These are phyloP conservation scores for Perdita meconis DNA, from an alignment of 2,888 invertebrate genomes.

Conservation along the genomic window DNA sequence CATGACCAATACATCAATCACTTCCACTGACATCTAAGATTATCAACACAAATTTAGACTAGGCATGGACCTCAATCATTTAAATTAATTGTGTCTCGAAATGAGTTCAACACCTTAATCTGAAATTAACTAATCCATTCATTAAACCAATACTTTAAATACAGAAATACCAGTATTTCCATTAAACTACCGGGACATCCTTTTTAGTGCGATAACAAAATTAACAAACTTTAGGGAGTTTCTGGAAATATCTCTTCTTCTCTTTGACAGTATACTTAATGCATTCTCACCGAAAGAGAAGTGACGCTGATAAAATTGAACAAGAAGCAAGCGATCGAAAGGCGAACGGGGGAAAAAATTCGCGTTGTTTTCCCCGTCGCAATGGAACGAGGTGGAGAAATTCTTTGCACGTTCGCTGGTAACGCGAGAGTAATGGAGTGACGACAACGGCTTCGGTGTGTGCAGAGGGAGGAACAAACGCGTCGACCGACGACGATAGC, in stretches of 20 bases:
- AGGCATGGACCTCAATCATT: too few relatives aligned
- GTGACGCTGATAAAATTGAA: not conserved
- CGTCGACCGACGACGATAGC: constrained; percentile 22
- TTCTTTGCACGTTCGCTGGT: constrained; percentile 23
- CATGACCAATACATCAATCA: too few relatives aligned
- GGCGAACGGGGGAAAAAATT: not conserved
- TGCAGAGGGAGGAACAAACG: constrained; percentile 15
- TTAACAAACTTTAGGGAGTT: too few relatives aligned
- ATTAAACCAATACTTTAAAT: too few relatives aligned
- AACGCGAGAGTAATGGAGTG: constrained; percentile 15
- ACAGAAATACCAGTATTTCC: too few relatives aligned
- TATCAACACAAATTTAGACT: too few relatives aligned
- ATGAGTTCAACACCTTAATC: too few relatives aligned
- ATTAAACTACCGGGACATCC: too few relatives aligned
- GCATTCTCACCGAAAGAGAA: not conserved
- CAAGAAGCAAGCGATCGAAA: not conserved
- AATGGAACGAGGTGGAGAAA: not conserved
- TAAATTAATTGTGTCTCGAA: too few relatives aligned
- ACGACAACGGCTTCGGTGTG: not conserved
- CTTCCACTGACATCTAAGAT: too few relatives aligned
- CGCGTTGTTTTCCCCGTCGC: not conserved
- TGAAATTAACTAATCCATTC: too few relatives aligned
- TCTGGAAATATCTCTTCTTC: not conserved
- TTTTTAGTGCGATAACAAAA: too few relatives aligned
- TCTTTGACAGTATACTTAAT: not conserved